phyloP scores from a whole-genome alignment of 2,888 invertebrate species.

The Pyrocoelia pectoralis region DNA sequence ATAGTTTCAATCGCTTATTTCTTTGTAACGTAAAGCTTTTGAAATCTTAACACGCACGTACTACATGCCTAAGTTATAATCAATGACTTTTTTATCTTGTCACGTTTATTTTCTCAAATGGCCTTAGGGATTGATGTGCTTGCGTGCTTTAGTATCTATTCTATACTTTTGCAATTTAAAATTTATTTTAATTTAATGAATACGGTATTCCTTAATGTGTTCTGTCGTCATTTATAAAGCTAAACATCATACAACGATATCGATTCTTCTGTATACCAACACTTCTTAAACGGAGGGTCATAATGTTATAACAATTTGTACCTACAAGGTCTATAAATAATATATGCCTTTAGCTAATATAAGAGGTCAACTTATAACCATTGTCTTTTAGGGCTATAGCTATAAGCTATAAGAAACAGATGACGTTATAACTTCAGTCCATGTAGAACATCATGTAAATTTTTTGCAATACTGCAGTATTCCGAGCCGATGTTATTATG shows the following conservation, averaged over 20 bases:
- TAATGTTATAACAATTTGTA: conserved; percentile 4
- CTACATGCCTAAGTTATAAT: conserved; percentile 1
- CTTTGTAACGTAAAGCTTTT: not conserved
- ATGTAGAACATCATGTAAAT: conserved; percentile 43
- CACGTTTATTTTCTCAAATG: conserved; percentile 11
- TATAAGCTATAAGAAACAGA: conserved; percentile 42
- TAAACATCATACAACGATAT: too few species aligned
- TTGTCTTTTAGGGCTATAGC: conserved; percentile 32
- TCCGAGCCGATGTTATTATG: conserved; percentile 38
- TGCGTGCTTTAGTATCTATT: conserved; percentile 2
- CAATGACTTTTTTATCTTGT: conserved; percentile 10
- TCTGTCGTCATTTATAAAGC: not conserved
- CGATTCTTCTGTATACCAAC: too few species aligned
- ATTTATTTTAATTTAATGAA: not conserved
- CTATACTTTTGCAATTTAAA: not conserved
- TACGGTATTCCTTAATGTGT: not conserved
- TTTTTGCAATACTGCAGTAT: conserved; percentile 45
- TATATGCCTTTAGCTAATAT: conserved; percentile 18
- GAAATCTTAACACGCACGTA: not conserved
- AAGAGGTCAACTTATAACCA: conserved; percentile 34
- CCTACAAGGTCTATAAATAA: conserved; percentile 18
- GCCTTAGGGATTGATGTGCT: conserved; percentile 5
- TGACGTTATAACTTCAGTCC: conserved; percentile 40
- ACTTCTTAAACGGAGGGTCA: not conserved
- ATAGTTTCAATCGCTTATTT: not conserved